Base-by-base conservation (phyloP, 2,113 vertebrate species). In the Microcebus lehilahytsara region DNA sequence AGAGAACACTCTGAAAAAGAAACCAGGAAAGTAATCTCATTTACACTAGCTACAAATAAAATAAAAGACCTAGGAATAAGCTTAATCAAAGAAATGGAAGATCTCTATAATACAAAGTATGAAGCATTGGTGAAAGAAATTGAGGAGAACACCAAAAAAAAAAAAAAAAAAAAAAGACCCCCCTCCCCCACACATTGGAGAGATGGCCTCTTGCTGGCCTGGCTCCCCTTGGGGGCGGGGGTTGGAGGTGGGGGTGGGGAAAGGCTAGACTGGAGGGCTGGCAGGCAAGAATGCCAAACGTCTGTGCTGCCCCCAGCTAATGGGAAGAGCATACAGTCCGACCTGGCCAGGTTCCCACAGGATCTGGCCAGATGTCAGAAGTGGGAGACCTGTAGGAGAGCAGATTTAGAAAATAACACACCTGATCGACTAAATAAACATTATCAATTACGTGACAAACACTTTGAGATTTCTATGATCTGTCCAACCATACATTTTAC, bases 381-480 rank as follows among this genome's bases (percentile, higher is more conserved):
- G 87, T 99, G 99, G 75, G 99, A 99, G 97, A 99, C 99, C 93
- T 99, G 99, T 98, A 99, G 99, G 87, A 98, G 99, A 92, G 98
- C 98, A 74, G 99, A 99, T 87, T 98, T 99, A 74, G 98, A 27
- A 62, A 25, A 62, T 62, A 62, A 62, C 1, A 62, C 23, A 62
- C 3, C 60, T 27, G 60, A 62, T 92, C 99, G 99, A 89, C 98
- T 99, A 96, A 99, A 99, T 98, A 99, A 99, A 94, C 99, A 99
- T 97, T 99, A 99, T 98, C 98, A 99, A 93, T 97, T 99, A 7
- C 99, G 99, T 34, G 99, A 99, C 37, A 99, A 99, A 93, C 99
- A 99, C 98, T 99, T 99, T 95, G 99, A 99, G 97, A 97, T 99
- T 3, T 99, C 99, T 51, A 99, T 98, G 96, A 99, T 99, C 93